Evolutionary conservation across 2,113 vertebrate genomes (phyloP), one percentile per base, ranked within the genome.

Genomic region (Aegithalos caudatus): DNA sequence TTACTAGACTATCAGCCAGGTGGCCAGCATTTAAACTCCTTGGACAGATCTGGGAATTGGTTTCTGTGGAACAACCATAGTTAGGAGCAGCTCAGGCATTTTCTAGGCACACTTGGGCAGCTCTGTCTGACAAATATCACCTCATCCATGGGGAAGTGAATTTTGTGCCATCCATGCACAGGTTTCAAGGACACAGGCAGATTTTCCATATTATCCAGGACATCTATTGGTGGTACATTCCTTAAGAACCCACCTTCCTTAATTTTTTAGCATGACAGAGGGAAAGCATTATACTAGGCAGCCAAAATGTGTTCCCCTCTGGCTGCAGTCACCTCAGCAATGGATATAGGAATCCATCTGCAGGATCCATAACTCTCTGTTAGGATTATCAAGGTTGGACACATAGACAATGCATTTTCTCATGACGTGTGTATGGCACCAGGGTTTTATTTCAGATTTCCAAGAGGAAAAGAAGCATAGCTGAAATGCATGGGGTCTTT

Each of bases 351-450:
- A n/a, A 15, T 40, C 62, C 2, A 4, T 17, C 24, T 58, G 7
- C 37, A 29, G 65, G n/a, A 61, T 76, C 40, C 37, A 40, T 23
- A 61, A 69, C 45, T 14, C 13, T 44, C 38, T 80, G 28, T 25
- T 66, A 2, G 65, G 54, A 8, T 38, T 35, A 28, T 38, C 25
- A 38, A 62, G 24, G 69, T 23, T 53, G 35, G 57, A 44, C 1
- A 0, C 51, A 25, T 7, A 78, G 77, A 60, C 40, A 4, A 22
- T 64, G 18, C 20, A 11, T 74, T 76, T 85, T 81, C n/a, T 79
- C 24, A 14, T 37, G 14, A 17, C 1, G 2, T 18, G 11, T 13
- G 11, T 29, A 6, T 5, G 19, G 33, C 31, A 28, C 2, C 15
- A 58, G 21, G 18, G 17, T 16, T 78, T 81, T 61, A 44, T 45